Conservation (phyloP, 1,140 invertebrate genomes). For the Drosophila kohkoa region DNA sequence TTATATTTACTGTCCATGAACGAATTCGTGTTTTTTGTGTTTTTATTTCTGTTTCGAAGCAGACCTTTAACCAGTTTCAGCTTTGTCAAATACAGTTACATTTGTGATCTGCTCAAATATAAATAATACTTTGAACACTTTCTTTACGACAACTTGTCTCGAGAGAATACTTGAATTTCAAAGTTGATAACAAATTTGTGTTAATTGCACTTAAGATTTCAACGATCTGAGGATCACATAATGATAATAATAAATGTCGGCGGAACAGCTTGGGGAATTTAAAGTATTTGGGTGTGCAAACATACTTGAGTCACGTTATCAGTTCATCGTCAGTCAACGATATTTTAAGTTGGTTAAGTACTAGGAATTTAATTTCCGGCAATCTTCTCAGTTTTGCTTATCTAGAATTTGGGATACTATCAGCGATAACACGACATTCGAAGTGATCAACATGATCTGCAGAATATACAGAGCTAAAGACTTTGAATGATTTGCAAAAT, state of each 20-base stretch:
- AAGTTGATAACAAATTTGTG: too few relatives aligned
- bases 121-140: not conserved
- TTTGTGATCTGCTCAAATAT: too few relatives aligned
- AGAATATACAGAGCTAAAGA: not conserved
- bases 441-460: slow-evolving; percentile 2
- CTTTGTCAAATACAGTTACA: slow-evolving; percentile 1
- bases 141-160: too few relatives aligned
- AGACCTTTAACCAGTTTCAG: not conserved
- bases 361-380: not conserved
- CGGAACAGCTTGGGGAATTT: too few relatives aligned
- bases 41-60: not conserved
- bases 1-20: not conserved
- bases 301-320: not conserved
- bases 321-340: not conserved
- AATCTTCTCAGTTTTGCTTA: not conserved
- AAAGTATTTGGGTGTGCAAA: not conserved
- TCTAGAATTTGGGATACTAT: too few relatives aligned
- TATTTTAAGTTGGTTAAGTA: not conserved
- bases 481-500: not conserved
- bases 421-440: not conserved
- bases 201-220: too few relatives aligned
- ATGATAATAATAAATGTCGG: too few relatives aligned
- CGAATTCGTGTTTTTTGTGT: not conserved
- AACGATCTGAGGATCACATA: too few relatives aligned
- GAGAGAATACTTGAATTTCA: too few relatives aligned